Evolutionary conservation across 2,113 vertebrate species (phyloP).

Genomic region (Cyanoderma ruficeps): DNA sequence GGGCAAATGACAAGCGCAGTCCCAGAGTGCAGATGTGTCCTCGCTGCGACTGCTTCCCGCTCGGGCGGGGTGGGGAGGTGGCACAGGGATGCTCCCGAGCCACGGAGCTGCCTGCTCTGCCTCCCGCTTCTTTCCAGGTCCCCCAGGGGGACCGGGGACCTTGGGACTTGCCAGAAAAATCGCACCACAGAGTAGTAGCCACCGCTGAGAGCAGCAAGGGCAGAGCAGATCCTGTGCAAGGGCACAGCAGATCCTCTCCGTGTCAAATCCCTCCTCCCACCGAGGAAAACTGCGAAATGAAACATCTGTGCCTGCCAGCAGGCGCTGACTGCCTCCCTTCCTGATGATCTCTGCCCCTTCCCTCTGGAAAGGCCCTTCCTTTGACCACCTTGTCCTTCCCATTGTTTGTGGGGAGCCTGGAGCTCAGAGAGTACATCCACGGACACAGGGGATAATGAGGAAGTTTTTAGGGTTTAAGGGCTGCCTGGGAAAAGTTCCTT

Average conservation of each 20-base stretch:
- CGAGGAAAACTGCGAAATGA: not conserved
- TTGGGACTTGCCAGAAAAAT: not conserved
- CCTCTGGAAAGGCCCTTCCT: not conserved
- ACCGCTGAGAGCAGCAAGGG: not conserved
- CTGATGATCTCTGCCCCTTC: not conserved
- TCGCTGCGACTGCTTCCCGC: not conserved
- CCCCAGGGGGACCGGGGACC: not conserved
- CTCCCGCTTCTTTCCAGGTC: not conserved
- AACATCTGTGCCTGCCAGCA: not conserved
- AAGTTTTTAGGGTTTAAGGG: not conserved
- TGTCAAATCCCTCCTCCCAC: not conserved
- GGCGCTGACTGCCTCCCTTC: fast-evolving
- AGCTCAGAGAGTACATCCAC: fast-evolving
- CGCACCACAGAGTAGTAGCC: not conserved
- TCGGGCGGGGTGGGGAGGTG: not conserved
- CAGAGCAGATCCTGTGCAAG: not conserved
- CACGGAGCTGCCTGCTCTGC: not conserved
- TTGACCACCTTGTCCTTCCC: not conserved
- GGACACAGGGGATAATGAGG: fast-evolving
- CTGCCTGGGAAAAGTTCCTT: not conserved
- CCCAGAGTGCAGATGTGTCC: not conserved
- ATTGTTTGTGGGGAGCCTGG: not conserved
- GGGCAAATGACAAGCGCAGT: not conserved
- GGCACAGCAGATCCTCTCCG: not conserved
- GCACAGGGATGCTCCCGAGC: not conserved